Evolutionary conservation across 2,113 vertebrate species (phyloP).

Genomic region (Trinectes maculatus): DNA sequence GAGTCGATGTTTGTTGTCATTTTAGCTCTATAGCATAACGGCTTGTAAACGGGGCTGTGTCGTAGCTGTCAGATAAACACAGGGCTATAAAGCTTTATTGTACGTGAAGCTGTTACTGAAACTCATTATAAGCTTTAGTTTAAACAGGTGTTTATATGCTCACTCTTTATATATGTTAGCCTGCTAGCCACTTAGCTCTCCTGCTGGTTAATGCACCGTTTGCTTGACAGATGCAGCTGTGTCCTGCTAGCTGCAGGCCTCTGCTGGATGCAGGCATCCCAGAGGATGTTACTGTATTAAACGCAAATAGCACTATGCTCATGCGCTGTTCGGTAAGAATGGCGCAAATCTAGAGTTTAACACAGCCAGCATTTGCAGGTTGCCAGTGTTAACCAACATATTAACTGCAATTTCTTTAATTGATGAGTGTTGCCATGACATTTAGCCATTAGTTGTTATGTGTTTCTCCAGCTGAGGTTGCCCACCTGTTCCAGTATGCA

Average conservation of each 20-base stretch:
- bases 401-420: too few relatives aligned
- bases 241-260: conserved; percentile 54
- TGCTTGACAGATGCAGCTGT: conserved; percentile 7
- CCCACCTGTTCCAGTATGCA: conserved; percentile 97
- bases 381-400: too few relatives aligned
- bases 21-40: neutral
- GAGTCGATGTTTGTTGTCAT: neutral
- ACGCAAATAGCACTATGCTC: neutral
- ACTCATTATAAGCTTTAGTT: neutral
- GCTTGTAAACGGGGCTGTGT: conserved; percentile 21
- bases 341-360: too few relatives aligned
- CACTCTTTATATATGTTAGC: neutral
- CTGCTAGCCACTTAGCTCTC: conserved; percentile 9
- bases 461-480: conserved; percentile 88
- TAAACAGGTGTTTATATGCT: neutral
- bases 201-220: neutral
- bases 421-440: too few relatives aligned
- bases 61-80: conserved; percentile 32
- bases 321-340: too few relatives aligned
- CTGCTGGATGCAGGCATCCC: conserved; percentile 12
- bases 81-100: neutral
- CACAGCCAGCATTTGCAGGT: too few relatives aligned
- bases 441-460: neutral
- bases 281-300: neutral
- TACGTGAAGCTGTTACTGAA: neutral